Conservation (phyloP, 2,888 invertebrate genomes). For the Scaptodrosophila latifasciaeformis region DNA sequence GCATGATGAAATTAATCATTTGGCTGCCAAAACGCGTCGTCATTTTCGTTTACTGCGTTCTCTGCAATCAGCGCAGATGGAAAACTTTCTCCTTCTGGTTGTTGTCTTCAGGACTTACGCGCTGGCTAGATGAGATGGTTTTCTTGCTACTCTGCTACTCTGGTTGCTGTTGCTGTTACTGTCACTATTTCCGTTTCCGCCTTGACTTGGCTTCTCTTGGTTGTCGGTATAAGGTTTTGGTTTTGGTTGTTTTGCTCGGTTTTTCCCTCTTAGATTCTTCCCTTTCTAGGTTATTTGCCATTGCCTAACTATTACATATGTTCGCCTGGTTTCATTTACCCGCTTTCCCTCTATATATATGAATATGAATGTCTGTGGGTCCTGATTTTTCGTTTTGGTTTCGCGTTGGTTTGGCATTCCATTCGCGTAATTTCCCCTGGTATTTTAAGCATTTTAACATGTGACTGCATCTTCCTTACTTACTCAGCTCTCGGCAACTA, state of each 20-base stretch:
- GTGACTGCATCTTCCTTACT: conserved; percentile 44
- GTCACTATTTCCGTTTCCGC: conserved; percentile 57
- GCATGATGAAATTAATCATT: conserved; percentile 67
- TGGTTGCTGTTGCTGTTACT: conserved; percentile 23
- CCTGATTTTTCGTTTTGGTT: no score
- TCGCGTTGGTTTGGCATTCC: conserved; percentile 44
- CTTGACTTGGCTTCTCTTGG: conserved; percentile 48
- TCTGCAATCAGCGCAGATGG: no score
- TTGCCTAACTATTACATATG: no score
- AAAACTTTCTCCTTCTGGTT: conserved; percentile 1
- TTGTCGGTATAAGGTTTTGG: background rate
- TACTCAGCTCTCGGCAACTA: background rate
- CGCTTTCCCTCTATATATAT: conserved; percentile 8
- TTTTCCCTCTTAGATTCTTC: conserved; percentile 13
- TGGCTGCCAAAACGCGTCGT: conserved; percentile 48
- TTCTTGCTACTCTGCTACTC: background rate
- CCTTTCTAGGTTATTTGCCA: no score
- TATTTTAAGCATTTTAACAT: conserved; percentile 45
- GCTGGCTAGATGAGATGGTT: no score
- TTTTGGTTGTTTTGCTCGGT: conserved; percentile 2
- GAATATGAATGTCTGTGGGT: background rate
- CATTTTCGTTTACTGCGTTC: conserved; percentile 11
- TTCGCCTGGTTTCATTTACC: conserved; percentile 5
- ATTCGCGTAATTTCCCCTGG: conserved; percentile 65
- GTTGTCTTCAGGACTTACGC: no score